Base-by-base conservation (phyloP, 2,113 vertebrate genomes). In the Motacilla tschutschensis region DNA sequence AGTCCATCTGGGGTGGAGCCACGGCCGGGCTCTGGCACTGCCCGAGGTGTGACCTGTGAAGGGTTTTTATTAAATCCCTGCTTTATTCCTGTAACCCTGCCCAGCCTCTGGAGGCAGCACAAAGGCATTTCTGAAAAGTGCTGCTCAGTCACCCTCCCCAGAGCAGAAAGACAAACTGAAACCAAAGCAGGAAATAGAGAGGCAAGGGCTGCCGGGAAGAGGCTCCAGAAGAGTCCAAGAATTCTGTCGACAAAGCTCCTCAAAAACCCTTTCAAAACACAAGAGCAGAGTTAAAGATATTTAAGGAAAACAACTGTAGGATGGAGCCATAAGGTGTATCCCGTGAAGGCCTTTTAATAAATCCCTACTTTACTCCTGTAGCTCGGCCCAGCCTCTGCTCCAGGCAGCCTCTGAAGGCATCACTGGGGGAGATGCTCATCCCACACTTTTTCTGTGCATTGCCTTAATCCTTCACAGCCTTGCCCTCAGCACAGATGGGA, bases 261-360 rank as follows among this genome's bases (percentile, higher is more conserved):
- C 77, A 89, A 93, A 95, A 94, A 83, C 89, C 78, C 84, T 94
- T 83, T 54, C 47, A 50, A 64, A 91, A 78, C 72, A 67, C 58
- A 46, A 69, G 66, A 81, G 65, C 26, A 87, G 38, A 84, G 46
- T 93, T 86, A 70, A 86, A 94, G 79, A 76, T 89, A 81, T 62
- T 87, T 83, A 54, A 88, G 59, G 74, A 79, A 90, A 90, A 91
- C 70, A 92, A 55, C 80, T 35, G 74, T 55, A 83, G 73, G 79
- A 92, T 79, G 72, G 31, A 92, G 43, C 83, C 18, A 1, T 51
- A 77, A 83, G 29, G 50, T 31, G 50, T 2, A 51, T 51, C 50
- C 48, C 10, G 20, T 44, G 43, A 44, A 44, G 43, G 43, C 43
- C 46, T 47, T 51, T 51, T 19, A 31, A 54, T 14, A 33, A 54